Evolutionary conservation across 2,113 vertebrate genomes (phyloP).

Genomic region (Rhinopomastus cyanomelas): DNA sequence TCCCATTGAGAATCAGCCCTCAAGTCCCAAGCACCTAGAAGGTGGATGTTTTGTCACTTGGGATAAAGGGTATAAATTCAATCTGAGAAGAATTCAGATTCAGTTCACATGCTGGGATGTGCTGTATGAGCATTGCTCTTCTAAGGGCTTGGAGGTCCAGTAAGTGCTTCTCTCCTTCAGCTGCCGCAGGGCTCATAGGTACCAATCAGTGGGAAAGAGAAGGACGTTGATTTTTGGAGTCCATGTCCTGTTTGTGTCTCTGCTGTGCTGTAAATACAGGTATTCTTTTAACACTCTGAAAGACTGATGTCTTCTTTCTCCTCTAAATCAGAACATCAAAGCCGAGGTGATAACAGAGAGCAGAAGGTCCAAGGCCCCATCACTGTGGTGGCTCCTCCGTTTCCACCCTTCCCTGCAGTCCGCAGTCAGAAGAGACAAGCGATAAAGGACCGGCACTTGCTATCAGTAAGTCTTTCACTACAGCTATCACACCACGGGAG

Average conservation of each 20-base stretch:
- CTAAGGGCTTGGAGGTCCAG: fast-evolving
- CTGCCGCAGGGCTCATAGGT: neutral
- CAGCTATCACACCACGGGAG: neutral
- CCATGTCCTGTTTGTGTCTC: neutral
- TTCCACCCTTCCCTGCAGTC: conserved; percentile 81
- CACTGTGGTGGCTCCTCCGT: conserved; percentile 79
- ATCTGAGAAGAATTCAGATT: neutral
- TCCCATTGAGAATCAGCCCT: neutral
- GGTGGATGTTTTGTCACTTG: neutral
- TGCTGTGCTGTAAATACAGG: neutral
- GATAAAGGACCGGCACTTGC: conserved; percentile 82
- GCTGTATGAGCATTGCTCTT: neutral
- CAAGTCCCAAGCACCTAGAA: neutral
- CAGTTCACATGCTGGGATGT: fast-evolving
- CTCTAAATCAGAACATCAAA: conserved; percentile 80
- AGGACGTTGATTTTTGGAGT: neutral
- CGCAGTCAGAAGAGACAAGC: conserved; percentile 81
- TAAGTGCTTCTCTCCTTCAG: neutral
- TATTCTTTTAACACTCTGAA: neutral
- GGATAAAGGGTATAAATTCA: neutral
- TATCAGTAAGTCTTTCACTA: conserved; percentile 78
- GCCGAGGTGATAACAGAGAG: conserved; percentile 79
- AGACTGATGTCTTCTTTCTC: neutral
- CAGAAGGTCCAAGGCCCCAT: conserved; percentile 77
- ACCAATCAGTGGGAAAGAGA: neutral